Conservation (phyloP, 2,113 vertebrate genomes). For the Motacilla tschutschensis region DNA sequence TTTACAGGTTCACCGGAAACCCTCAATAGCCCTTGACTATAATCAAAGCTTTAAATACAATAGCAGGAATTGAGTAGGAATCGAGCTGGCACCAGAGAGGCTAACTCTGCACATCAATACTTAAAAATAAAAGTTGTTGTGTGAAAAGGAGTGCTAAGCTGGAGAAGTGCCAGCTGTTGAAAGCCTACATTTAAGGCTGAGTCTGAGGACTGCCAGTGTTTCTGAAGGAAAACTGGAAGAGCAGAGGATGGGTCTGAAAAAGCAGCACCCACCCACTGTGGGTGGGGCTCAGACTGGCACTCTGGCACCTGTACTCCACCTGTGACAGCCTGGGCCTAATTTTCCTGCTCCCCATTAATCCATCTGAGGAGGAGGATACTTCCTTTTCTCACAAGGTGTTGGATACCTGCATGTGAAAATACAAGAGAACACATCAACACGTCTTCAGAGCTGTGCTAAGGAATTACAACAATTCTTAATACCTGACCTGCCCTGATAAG, state of each 20-base stretch:
- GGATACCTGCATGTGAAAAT: neutral
- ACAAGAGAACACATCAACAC: neutral
- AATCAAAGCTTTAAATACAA: constrained; percentile 69
- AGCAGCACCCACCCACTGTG: neutral
- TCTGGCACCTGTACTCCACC: neutral
- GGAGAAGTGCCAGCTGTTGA: constrained; percentile 67
- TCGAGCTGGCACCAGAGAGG: constrained; percentile 69
- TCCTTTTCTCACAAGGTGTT: neutral
- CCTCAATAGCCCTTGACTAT: constrained; percentile 44
- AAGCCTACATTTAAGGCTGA: constrained; percentile 23
- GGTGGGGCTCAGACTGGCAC: neutral
- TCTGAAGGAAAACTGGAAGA: neutral
- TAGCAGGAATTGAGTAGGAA: constrained; percentile 55
- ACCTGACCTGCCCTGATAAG: constrained; percentile 16
- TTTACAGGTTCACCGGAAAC: constrained; percentile 48
- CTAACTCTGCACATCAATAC: constrained; percentile 67
- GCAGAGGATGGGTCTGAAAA: neutral
- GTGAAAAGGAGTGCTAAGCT: constrained; percentile 67
- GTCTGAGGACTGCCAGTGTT: neutral
- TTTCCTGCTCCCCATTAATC: neutral
- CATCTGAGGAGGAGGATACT: neutral
- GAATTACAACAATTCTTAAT: constrained; percentile 22
- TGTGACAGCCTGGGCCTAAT: neutral
- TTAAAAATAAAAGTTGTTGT: constrained; percentile 67
- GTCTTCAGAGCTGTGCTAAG: neutral